Percentiles rank a stretch among this genome's conserved stretches.
Conservation (phyloP, 2,797 vertebrate genomes). For the Hemibagrus guttatus region DNA sequence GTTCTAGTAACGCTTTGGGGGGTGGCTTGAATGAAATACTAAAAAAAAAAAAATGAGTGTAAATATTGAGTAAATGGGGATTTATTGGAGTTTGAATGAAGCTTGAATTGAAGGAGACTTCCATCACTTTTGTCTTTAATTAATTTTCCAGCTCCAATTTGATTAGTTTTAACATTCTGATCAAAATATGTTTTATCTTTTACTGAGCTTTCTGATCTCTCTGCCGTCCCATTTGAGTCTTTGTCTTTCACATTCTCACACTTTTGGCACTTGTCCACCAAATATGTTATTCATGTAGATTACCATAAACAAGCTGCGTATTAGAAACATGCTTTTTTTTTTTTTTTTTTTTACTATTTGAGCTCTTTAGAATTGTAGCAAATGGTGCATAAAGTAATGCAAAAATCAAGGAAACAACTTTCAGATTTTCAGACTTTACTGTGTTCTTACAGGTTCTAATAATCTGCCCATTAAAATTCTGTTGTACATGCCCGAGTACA, state of each 20-base stretch:
- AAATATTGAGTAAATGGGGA: neutral
- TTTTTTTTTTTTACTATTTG: neutral
- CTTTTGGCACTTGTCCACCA: neutral
- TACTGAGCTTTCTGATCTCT: neutral
- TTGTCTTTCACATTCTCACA: neutral
- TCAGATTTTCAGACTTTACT: neutral
- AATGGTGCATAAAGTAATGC: too few relatives aligned
- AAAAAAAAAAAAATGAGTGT: too few relatives aligned
- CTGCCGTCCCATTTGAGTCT: neutral
- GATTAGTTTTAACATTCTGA: neutral
- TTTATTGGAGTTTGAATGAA: neutral
- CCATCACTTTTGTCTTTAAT: neutral
- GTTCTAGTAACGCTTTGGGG: neutral
- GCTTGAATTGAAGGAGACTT: neutral
- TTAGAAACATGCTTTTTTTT: too few relatives aligned
- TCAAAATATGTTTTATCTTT: neutral
- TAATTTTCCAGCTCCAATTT: neutral
- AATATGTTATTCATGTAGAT: neutral
- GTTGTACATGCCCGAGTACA: neutral
- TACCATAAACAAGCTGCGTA: neutral
- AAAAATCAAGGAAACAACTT: neutral
- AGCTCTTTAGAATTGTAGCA: neutral
- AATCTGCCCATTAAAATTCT: neutral
- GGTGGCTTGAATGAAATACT: neutral
- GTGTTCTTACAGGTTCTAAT: neutral